A percentile compares a stretch with the other conserved stretches of the same genome.
Evolutionary conservation across 2,797 vertebrate genomes (phyloP).

Genomic region (Heliangelus exortis): DNA sequence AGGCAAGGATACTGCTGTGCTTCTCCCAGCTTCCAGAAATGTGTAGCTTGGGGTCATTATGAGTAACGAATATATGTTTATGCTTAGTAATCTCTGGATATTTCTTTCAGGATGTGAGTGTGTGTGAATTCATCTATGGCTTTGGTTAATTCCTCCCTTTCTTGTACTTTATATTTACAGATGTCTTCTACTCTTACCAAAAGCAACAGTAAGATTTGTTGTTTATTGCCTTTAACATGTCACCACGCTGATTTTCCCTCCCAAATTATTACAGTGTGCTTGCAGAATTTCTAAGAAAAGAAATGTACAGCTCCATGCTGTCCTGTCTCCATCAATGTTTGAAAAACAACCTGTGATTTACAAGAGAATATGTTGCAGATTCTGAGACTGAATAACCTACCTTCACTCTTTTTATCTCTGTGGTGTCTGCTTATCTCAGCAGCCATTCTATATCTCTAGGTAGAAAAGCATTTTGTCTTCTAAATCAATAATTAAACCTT

Average conservation of each 20-base stretch:
- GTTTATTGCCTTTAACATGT: neutral
- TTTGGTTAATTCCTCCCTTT: neutral
- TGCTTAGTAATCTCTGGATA: neutral
- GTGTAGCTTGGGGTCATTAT: fast-evolving
- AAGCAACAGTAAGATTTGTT: neutral
- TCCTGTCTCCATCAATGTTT: neutral
- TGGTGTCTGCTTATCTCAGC: neutral
- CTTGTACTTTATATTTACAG: neutral
- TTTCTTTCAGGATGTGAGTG: neutral
- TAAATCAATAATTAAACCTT: neutral
- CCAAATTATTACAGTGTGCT: neutral
- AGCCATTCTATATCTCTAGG: neutral
- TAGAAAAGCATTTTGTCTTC: neutral
- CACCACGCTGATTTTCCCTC: neutral
- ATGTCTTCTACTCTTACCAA: neutral
- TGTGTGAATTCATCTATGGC: neutral
- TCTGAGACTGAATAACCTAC: neutral
- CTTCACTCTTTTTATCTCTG: neutral
- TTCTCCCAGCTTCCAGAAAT: neutral
- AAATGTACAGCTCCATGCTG: neutral
- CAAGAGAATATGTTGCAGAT: neutral
- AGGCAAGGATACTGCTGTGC: neutral
- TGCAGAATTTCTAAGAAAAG: neutral
- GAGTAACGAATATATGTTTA: neutral
- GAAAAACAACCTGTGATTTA: neutral